Evolutionary conservation across 1,140 invertebrate genomes (phyloP).

Genomic region (Saccostrea echinata): DNA sequence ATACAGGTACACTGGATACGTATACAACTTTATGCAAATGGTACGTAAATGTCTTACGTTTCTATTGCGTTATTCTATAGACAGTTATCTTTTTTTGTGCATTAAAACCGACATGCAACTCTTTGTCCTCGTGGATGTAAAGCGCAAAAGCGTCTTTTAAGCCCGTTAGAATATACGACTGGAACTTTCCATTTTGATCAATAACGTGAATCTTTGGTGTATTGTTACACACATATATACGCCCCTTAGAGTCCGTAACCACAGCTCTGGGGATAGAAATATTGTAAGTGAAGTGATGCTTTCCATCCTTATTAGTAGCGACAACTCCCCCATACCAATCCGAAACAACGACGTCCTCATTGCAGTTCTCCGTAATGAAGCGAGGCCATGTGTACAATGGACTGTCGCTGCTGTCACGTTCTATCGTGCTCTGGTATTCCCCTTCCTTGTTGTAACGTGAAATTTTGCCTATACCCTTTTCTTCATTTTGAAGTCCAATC

Average conservation of each 20-base stretch:
- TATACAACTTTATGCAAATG: too few relatives aligned
- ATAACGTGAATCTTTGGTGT: background rate
- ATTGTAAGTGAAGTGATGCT: conserved; percentile 4
- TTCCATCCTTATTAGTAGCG: background rate
- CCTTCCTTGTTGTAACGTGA: background rate
- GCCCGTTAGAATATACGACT: background rate
- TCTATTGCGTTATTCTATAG: background rate
- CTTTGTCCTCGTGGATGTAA: background rate
- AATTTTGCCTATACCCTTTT: background rate
- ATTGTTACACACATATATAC: conserved; percentile 5
- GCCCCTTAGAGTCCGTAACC: background rate
- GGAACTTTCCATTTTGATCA: conserved; percentile 21
- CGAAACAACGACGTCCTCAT: background rate
- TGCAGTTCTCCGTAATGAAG: background rate
- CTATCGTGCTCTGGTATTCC: background rate
- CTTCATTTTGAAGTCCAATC: conserved; percentile 8
- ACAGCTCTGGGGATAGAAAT: conserved; percentile 1
- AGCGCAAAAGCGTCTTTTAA: background rate
- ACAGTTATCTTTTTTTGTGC: background rate
- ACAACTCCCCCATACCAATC: conserved; percentile 17
- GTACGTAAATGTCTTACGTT: too few relatives aligned
- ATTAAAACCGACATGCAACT: background rate
- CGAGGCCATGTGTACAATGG: background rate
- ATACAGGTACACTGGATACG: too few relatives aligned
- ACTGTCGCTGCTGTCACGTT: background rate